Percentiles rank a stretch among this genome's conserved stretches.
Evolutionary conservation across 2,113 vertebrate genomes (phyloP).

Genomic region (Leiothrix lutea): DNA sequence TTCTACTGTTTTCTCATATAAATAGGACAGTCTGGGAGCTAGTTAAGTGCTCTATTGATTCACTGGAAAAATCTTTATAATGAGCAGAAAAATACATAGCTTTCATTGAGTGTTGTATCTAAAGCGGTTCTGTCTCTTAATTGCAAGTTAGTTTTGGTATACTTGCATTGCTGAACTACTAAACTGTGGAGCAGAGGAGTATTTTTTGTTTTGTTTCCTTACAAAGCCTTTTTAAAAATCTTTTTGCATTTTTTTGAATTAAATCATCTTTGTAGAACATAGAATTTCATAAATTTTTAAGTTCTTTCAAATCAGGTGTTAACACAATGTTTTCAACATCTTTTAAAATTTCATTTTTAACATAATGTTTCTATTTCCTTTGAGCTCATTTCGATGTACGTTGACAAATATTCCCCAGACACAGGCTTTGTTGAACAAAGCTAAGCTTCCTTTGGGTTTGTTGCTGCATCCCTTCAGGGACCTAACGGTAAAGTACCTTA

Average conservation of each 20-base stretch:
- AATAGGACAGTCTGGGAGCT: not conserved
- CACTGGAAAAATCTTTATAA: not conserved
- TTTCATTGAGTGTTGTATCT: not conserved
- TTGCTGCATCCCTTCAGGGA: slow-evolving; percentile 97
- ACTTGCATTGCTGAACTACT: not conserved
- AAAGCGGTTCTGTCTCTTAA: not conserved
- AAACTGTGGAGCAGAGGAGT: not conserved
- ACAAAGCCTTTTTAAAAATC: not conserved
- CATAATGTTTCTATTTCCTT: not conserved
- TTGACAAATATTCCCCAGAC: slow-evolving; percentile 93
- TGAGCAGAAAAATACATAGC: not conserved
- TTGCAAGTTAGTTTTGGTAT: not conserved
- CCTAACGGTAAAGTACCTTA: slow-evolving; percentile 81
- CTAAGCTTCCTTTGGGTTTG: slow-evolving; percentile 92
- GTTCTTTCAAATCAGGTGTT: not conserved
- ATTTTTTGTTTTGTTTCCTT: not conserved
- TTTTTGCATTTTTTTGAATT: not conserved
- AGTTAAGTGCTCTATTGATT: not conserved
- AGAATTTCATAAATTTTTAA: not conserved
- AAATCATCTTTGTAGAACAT: not conserved
- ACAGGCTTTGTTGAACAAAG: slow-evolving; percentile 93
- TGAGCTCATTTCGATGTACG: slow-evolving; percentile 93
- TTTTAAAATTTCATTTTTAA: not conserved
- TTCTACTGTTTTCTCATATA: not conserved
- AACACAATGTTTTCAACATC: not conserved